Base-by-base conservation (phyloP, 2,797 vertebrate genomes). In the Arrhamphus sclerolepis region DNA sequence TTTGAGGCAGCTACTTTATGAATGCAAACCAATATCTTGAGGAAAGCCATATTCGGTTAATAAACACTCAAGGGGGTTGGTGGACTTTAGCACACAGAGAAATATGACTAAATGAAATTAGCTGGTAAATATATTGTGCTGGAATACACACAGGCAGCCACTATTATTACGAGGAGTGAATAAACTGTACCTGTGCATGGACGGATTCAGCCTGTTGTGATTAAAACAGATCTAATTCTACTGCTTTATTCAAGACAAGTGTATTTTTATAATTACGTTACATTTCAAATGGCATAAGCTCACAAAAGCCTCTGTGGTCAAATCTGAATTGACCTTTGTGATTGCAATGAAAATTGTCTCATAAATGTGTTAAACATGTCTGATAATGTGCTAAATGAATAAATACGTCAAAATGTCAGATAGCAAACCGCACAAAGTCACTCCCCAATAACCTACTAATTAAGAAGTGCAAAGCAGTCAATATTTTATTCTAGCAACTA, bases 41-140 rank as follows among this genome's bases (percentile, higher is more conserved):
- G 57, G 62, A 72, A 78, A 75, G 76, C 70, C 71, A 65, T 51
- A 78, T 56, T 28, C 47, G 63, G 60, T 77, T 83, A 82, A 83
- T 70, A 81, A 85, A 80, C 62, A 83, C 65, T 79, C 72, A 48
- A 38, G 50, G 57, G 65, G 51, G 26, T 38, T 62, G 53, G 55
- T 57, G 72, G 59, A 80, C 68, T 71, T 73, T 73, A 84, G 82
- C 78, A 81, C 72, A 81, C 64, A 62, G 50, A 63, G 77, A 62
- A 62, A 77, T 73, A 62, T 21, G 39, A 31, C n/a, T 49, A 81
- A 67, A 82, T 70, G 70, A 76, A 81, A 80, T 86, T 82, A 80
- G 58, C 66, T 26, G 21, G 72, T 77, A 82, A 75, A 75, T 77
- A 75, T 79, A 77, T 77, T 78, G 55, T 58, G 9, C 21, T 58